These are phyloP conservation scores for Galeopsomyia nigrocyanea DNA, from an alignment of 2,888 invertebrate genomes.

Conservation along the genomic window DNA sequence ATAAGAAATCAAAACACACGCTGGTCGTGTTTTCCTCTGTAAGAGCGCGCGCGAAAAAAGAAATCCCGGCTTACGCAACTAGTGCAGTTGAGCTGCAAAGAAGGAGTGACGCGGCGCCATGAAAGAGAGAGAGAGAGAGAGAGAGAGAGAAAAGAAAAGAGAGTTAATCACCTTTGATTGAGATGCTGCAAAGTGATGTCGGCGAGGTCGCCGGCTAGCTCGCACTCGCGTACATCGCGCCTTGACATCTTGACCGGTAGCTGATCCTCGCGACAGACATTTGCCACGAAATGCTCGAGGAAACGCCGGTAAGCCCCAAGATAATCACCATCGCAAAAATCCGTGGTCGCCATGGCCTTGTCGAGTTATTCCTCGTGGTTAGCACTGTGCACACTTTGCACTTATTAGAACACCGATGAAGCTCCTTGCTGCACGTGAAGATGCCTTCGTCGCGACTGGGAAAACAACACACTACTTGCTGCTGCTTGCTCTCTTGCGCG, in stretches of 20 bases:
- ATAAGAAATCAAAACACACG: no score
- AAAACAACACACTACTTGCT: conserved; percentile 9
- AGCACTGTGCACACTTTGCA: not conserved
- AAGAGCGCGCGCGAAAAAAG: no score
- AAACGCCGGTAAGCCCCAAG: conserved; percentile 79
- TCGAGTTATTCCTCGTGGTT: not conserved
- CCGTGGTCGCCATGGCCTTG: conserved; percentile 32
- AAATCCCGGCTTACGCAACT: no score
- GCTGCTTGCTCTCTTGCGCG: not conserved
- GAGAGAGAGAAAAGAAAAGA: conserved; percentile 7
- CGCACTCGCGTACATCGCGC: conserved; percentile 78
- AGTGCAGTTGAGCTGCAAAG: no score
- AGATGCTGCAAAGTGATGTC: conserved; percentile 84
- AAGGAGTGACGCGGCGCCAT: not conserved
- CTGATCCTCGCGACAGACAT: conserved; percentile 80
- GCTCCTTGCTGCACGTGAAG: not conserved
- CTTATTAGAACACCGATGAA: not conserved
- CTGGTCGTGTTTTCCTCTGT: no score
- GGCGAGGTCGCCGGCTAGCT: conserved; percentile 81
- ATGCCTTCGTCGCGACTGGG: not conserved
- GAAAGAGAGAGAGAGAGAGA: not conserved
- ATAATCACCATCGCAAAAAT: conserved; percentile 74
- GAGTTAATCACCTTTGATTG: conserved; percentile 78
- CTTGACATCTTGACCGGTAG: conserved; percentile 80
- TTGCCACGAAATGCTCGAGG: conserved; percentile 79